These are phyloP conservation scores for Riptortus pedestris DNA, from an alignment of 1,140 invertebrate species.

Conservation along the genomic window DNA sequence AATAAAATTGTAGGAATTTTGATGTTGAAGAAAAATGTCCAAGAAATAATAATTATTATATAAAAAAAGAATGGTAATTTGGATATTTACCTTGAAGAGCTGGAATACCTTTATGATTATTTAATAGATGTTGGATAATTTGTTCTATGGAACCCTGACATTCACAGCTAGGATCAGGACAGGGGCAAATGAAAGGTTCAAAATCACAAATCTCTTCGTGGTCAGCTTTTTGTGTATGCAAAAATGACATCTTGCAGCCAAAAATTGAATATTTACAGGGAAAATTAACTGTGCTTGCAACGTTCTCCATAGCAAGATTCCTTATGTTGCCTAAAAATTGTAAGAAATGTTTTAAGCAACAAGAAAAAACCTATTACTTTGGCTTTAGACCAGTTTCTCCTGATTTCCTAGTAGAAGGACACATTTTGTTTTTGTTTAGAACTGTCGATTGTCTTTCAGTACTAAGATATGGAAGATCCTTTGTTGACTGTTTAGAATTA, in stretches of 20 bases:
- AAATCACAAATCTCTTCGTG: slow-evolving; percentile 98
- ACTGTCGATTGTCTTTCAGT: too few relatives aligned
- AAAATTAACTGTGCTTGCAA: slow-evolving; percentile 94
- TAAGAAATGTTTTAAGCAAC: too few relatives aligned
- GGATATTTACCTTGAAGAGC: slow-evolving; percentile 85
- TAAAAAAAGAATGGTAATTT: too few relatives aligned
- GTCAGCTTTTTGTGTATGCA: slow-evolving; percentile 93
- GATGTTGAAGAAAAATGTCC: too few relatives aligned
- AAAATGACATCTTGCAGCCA: slow-evolving; percentile 84
- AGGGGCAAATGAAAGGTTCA: slow-evolving; percentile 93
- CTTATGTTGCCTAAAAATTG: slow-evolving; percentile 81
- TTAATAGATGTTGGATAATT: slow-evolving; percentile 96
- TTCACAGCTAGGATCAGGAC: slow-evolving; percentile 96
- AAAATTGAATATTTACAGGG: slow-evolving; percentile 96
- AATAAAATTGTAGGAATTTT: too few relatives aligned
- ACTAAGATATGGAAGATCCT: too few relatives aligned
- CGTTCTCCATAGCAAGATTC: slow-evolving; percentile 98
- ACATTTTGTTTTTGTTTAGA: too few relatives aligned
- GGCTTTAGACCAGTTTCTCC: too few relatives aligned
- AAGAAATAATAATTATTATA: too few relatives aligned
- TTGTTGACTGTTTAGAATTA: too few relatives aligned
- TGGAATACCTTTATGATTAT: slow-evolving; percentile 97
- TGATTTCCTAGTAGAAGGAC: too few relatives aligned
- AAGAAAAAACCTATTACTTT: too few relatives aligned
- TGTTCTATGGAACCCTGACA: slow-evolving; percentile 94